These are phyloP conservation scores for Phylloscopus collybita DNA, from an alignment of 2,797 vertebrate genomes.

Conservation along the genomic window DNA sequence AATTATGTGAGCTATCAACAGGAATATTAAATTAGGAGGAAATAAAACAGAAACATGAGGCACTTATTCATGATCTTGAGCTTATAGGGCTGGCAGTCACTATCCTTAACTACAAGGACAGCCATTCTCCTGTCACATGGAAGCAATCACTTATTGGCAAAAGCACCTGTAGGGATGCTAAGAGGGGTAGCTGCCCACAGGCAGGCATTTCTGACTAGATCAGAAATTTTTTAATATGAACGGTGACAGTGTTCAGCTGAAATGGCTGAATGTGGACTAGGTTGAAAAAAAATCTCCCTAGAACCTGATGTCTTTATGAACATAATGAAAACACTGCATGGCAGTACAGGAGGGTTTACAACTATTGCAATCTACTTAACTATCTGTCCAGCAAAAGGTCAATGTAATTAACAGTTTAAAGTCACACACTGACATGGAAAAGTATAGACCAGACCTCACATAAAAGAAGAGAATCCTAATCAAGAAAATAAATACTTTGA, in stretches of 20 bases:
- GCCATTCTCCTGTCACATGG: not conserved
- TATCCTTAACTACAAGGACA: not conserved
- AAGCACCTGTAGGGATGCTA: not conserved
- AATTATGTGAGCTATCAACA: not conserved
- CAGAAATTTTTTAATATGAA: not conserved
- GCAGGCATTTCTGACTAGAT: not conserved
- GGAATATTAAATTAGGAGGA: not conserved
- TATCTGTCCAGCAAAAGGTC: not conserved
- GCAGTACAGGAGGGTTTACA: not conserved
- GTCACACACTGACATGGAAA: not conserved
- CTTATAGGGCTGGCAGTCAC: not conserved
- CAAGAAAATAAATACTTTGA: not conserved
- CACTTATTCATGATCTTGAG: not conserved
- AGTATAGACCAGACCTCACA: not conserved
- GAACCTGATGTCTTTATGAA: not conserved
- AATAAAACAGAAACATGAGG: not conserved
- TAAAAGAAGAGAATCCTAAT: not conserved
- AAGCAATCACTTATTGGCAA: not conserved
- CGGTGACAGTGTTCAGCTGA: not conserved
- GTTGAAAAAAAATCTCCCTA: not conserved
- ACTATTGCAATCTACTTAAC: not conserved
- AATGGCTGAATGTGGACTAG: not conserved
- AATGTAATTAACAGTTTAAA: conserved; percentile 7
- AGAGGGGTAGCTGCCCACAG: not conserved
- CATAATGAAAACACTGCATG: not conserved